phyloP scores from a whole-genome alignment of 2,113 vertebrate species.

The Pycnonotus jocosus region DNA sequence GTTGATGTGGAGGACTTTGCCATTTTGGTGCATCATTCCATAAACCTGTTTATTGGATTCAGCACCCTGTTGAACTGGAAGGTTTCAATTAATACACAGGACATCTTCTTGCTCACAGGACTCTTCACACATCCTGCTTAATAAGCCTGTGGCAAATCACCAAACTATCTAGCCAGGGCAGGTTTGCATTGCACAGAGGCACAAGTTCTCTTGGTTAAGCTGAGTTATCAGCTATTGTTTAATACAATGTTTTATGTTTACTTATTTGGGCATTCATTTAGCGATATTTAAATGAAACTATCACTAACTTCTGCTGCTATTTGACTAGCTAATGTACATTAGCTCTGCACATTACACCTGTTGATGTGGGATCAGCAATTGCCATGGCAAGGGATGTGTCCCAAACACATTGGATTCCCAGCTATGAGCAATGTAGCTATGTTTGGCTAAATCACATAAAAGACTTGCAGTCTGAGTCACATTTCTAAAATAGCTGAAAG shows the following conservation, averaged over 20 bases:
- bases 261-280: background rate
- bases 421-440: background rate
- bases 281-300: background rate
- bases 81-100: background rate
- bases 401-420: background rate
- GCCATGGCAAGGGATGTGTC: background rate
- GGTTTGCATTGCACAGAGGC: background rate
- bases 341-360: background rate
- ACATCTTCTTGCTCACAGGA: background rate
- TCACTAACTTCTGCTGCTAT: background rate
- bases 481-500: conserved; percentile 37
- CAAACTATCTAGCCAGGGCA: background rate
- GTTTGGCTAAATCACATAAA: background rate
- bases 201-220: background rate
- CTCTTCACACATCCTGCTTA: background rate
- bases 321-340: background rate
- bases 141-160: background rate
- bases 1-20: background rate
- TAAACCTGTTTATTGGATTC: background rate
- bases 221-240: background rate
- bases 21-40: background rate
- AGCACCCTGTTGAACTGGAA: background rate
- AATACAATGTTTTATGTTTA: background rate
- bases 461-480: background rate
- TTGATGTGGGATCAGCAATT: background rate